Conservation (phyloP, 2,113 vertebrate genomes). For the Callipepla californica region DNA sequence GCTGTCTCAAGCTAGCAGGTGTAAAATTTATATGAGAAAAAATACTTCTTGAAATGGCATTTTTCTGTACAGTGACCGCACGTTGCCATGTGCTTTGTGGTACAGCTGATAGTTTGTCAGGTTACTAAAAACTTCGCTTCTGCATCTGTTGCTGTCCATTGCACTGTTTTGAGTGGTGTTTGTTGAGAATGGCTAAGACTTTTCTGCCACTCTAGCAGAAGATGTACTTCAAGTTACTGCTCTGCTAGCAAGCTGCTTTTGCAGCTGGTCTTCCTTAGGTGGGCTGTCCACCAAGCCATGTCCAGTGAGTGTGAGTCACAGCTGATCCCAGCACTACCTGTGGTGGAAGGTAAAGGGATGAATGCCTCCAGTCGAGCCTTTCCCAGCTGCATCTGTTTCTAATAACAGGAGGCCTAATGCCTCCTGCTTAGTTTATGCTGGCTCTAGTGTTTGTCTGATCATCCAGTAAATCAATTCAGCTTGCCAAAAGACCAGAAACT, state of each 20-base stretch:
- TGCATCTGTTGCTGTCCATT: background rate
- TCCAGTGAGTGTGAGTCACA: background rate
- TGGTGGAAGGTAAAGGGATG: background rate
- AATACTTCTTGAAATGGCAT: background rate
- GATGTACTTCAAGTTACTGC: background rate
- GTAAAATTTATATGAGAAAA: background rate
- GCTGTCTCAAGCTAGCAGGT: background rate
- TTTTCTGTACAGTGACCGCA: background rate
- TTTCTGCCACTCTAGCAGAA: background rate
- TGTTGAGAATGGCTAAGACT: background rate
- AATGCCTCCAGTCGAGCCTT: background rate
- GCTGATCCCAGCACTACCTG: background rate
- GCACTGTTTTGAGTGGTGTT: background rate
- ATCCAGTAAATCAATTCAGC: conserved; percentile 9
- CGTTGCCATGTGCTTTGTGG: background rate
- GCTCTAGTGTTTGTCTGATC: conserved; percentile 36
- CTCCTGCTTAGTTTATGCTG: conserved; percentile 14
- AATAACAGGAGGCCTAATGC: background rate
- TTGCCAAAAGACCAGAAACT: background rate
- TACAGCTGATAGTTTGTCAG: background rate
- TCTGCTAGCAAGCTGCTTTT: background rate
- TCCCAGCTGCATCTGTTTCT: background rate
- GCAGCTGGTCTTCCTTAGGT: background rate
- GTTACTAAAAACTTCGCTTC: background rate
- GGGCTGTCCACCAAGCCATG: background rate